These are phyloP conservation scores for Heteromyza rotundicornis DNA, from an alignment of 2,888 invertebrate species.

Conservation along the genomic window DNA sequence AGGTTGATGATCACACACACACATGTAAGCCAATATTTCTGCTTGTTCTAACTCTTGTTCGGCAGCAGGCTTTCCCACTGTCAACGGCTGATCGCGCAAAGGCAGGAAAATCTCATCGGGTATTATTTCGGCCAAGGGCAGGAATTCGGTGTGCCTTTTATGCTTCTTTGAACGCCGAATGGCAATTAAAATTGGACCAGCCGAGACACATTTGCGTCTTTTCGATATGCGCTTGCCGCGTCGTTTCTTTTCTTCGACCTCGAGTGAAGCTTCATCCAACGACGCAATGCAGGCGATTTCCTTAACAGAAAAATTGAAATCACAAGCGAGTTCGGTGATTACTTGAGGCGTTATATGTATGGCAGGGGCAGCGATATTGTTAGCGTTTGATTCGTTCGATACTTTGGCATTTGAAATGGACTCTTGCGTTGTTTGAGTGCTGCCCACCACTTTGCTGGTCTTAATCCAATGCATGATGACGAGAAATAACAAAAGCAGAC, in stretches of 20 bases:
- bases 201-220: constrained; percentile 58
- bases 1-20: constrained; percentile 41
- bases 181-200: constrained; percentile 57
- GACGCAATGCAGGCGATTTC: constrained; percentile 44
- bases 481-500: constrained; percentile 46
- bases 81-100: constrained; percentile 43
- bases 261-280: constrained; percentile 44
- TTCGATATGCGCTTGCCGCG: constrained; percentile 52
- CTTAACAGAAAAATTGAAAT: constrained; percentile 49
- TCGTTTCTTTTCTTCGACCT: constrained; percentile 51
- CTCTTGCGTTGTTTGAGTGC: neutral
- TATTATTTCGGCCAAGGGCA: too few species aligned
- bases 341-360: constrained; percentile 6
- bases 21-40: constrained; percentile 43
- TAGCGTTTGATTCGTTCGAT: too few species aligned
- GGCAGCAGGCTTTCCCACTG: constrained; percentile 21
- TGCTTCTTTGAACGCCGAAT: constrained; percentile 37
- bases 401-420: neutral
- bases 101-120: constrained; percentile 34
- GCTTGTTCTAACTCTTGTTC: constrained; percentile 25
- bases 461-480: constrained; percentile 44
- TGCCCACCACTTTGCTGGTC: constrained; percentile 1
- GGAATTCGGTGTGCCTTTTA: constrained; percentile 12
- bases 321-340: constrained; percentile 40
- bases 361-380: neutral